Conservation (phyloP, 2,888 invertebrate genomes). For the Euzetes globulus region DNA sequence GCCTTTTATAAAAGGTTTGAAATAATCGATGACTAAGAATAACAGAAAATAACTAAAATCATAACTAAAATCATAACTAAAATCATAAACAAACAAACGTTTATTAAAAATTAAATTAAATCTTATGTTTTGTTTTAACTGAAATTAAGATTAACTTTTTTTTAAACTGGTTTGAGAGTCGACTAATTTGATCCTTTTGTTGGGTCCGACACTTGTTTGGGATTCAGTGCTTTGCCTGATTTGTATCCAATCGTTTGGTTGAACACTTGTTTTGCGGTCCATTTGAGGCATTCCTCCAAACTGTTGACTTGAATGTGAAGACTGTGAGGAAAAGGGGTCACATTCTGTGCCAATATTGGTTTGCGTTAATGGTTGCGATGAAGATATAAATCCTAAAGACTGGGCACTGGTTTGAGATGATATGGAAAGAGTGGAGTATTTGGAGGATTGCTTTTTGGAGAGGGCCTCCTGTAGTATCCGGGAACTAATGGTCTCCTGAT, state of each 20-base stretch:
- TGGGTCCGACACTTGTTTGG: not conserved
- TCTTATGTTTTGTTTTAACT: too few species aligned
- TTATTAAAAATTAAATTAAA: too few species aligned
- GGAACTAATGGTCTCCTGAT: slow-evolving; percentile 13
- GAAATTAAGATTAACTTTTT: not conserved
- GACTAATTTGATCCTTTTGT: not conserved
- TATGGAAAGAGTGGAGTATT: not conserved
- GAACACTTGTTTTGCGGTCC: not conserved
- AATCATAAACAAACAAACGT: too few species aligned
- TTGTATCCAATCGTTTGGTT: not conserved
- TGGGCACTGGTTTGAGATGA: not conserved
- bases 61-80: not conserved
- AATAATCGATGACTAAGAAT: not conserved
- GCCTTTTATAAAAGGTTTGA: too few species aligned
- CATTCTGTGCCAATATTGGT: not conserved
- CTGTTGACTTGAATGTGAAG: not conserved
- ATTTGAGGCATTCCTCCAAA: not conserved
- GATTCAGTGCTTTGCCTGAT: not conserved
- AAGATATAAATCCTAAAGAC: too few species aligned
- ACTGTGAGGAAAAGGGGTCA: not conserved
- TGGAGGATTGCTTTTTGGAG: not conserved
- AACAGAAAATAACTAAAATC: not conserved
- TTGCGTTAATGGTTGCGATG: too few species aligned
- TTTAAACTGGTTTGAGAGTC: not conserved
- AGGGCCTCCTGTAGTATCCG: slow-evolving; percentile 28